Percentiles rank a stretch among this genome's conserved stretches.
phyloP scores from a whole-genome alignment of 1,140 invertebrate genomes.

The Melipona quadrifasciata region DNA sequence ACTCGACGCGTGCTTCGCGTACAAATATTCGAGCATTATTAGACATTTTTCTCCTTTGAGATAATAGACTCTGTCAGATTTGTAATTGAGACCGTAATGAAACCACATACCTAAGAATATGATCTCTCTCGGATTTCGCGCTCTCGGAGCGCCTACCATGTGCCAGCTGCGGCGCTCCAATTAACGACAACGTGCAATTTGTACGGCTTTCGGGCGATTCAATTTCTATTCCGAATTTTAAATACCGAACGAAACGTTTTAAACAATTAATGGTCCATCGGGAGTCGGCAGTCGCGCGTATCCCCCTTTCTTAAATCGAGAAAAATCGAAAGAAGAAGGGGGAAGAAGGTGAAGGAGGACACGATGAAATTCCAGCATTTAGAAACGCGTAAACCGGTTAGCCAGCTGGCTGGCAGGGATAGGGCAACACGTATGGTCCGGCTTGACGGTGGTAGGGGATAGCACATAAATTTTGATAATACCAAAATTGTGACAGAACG shows the following conservation, averaged over 20 bases:
- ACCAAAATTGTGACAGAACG: constrained; percentile 79
- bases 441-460: constrained; percentile 13
- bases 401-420: neutral
- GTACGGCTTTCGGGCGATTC: neutral
- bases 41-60: constrained; percentile 33
- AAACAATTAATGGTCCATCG: no score
- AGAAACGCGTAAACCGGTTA: constrained; percentile 29
- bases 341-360: neutral
- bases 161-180: neutral
- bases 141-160: neutral
- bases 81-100: constrained; percentile 8
- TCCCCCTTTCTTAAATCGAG: neutral
- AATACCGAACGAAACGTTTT: neutral
- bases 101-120: constrained; percentile 1
- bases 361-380: constrained; percentile 14
- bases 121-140: neutral
- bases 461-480: constrained; percentile 80
- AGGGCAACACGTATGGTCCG: constrained; percentile 24
- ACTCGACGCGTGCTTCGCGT: neutral
- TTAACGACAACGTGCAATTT: neutral
- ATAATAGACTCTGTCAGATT: constrained; percentile 25
- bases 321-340: neutral
- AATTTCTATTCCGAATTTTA: neutral
- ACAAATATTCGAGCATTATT: constrained; percentile 58
- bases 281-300: no score